phyloP scores from a whole-genome alignment of 1,140 invertebrate genomes.

The Brachionus angularis region DNA sequence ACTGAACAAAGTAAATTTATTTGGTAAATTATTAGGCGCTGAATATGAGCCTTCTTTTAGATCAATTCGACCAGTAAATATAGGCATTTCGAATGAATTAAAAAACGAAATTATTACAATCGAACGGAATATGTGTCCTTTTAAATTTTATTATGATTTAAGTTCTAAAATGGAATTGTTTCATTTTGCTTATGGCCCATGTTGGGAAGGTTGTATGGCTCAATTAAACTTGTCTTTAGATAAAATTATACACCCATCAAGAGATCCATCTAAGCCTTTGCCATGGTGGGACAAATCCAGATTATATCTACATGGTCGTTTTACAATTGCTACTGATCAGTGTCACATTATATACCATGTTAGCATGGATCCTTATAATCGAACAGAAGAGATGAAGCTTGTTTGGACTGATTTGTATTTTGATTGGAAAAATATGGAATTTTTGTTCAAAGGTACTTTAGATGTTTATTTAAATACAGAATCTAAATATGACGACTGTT shows the following conservation, averaged over 20 bases:
- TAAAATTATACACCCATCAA: conserved; percentile 76
- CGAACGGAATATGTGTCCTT: conserved; percentile 75
- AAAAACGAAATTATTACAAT: conserved; percentile 55
- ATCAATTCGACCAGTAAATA: conserved; percentile 60
- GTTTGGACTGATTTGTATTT: conserved; percentile 86
- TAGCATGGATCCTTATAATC: conserved; percentile 94
- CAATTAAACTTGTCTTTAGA: conserved; percentile 80
- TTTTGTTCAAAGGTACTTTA: conserved; percentile 78
- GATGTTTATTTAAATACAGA: conserved; percentile 86
- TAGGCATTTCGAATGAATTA: conserved; percentile 48
- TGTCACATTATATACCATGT: conserved; percentile 84
- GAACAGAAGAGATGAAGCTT: conserved; percentile 93
- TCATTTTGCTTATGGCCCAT: conserved; percentile 53
- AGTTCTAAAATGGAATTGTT: conserved; percentile 65
- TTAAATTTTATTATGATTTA: conserved; percentile 98
- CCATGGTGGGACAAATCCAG: conserved; percentile 97
- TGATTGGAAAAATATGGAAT: conserved; percentile 84
- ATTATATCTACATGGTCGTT: conserved; percentile 80
- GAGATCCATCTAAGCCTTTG: conserved; percentile 85
- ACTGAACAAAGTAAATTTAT: conserved; percentile 75
- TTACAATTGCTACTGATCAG: conserved; percentile 78
- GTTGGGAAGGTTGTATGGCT: conserved; percentile 95
- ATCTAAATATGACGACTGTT: conserved; percentile 95
- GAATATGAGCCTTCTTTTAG: conserved; percentile 76
- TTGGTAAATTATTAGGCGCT: conserved; percentile 81